phyloP scores from a whole-genome alignment of 37 sponge, comb jelly and placozoan species.

The Beroe forskalii region DNA sequence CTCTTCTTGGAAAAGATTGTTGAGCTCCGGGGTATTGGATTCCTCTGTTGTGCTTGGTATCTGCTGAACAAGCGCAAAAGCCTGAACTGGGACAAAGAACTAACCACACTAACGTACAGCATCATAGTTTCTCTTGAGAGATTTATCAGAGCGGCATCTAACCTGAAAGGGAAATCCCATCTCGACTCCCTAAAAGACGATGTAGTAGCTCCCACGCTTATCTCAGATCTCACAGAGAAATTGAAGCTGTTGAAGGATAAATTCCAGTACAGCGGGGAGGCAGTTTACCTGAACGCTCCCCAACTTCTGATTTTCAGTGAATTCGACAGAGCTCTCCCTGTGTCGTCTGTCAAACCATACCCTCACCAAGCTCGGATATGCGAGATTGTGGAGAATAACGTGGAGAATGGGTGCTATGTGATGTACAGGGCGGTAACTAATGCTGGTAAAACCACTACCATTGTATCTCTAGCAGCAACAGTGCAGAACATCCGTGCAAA shows the following conservation, averaged over 20 bases:
- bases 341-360: constrained; percentile 17
- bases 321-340: background rate
- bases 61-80: background rate
- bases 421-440: constrained; percentile 56
- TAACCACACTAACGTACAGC: constrained; percentile 25
- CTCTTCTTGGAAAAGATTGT: constrained; percentile 11
- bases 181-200: constrained; percentile 51
- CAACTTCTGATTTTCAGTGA: constrained; percentile 43
- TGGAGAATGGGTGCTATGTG: constrained; percentile 51
- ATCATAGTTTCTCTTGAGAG: constrained; percentile 52
- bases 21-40: constrained; percentile 21
- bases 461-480: constrained; percentile 21
- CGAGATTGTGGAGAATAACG: constrained; percentile 3
- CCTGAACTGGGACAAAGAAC: constrained; percentile 18
- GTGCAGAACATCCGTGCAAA: background rate
- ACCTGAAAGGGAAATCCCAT: constrained; percentile 56
- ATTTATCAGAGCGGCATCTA: background rate
- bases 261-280: constrained; percentile 19
- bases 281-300: background rate
- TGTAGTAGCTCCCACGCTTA: constrained; percentile 10
- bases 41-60: constrained; percentile 64
- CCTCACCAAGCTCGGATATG: constrained; percentile 35
- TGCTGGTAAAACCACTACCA: constrained; percentile 63
- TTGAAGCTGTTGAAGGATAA: constrained; percentile 25
- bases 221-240: constrained; percentile 4